Conservation (phyloP, 2,888 invertebrate species). For the Tachina fera region DNA sequence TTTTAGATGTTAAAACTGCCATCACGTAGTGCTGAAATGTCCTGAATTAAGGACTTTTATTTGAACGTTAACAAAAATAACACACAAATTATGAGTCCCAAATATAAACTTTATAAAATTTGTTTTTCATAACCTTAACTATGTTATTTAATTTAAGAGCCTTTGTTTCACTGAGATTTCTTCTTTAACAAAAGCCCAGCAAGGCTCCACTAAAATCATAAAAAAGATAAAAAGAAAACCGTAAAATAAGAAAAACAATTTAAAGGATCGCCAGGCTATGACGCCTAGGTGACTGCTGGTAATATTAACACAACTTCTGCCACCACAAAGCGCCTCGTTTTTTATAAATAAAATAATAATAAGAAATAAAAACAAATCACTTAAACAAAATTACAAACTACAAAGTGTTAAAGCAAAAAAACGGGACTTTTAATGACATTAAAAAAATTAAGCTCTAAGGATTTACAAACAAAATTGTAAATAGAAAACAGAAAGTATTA, state of each 20-base stretch:
- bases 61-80: constrained; percentile 37
- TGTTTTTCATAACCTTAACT: constrained; percentile 1
- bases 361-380: constrained; percentile 3
- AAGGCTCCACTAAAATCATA: constrained; percentile 42
- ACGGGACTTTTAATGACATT: neutral
- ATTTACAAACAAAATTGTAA: neutral
- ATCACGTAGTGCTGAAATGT: constrained; percentile 59
- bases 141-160: constrained; percentile 22
- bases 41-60: constrained; percentile 9
- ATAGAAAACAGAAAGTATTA: neutral
- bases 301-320: neutral
- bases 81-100: constrained; percentile 57
- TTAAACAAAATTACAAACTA: neutral
- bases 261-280: constrained; percentile 63
- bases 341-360: constrained; percentile 2
- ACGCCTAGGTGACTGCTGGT: constrained; percentile 59
- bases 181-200: constrained; percentile 42
- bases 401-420: neutral
- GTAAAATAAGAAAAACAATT: constrained; percentile 1
- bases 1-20: constrained; percentile 37
- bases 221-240: constrained; percentile 22
- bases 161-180: constrained; percentile 9
- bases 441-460: constrained; percentile 12
- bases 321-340: neutral
- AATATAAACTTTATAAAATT: constrained; percentile 51